Conservation (phyloP, 2,797 vertebrate species). For the Naso thynnoides region DNA sequence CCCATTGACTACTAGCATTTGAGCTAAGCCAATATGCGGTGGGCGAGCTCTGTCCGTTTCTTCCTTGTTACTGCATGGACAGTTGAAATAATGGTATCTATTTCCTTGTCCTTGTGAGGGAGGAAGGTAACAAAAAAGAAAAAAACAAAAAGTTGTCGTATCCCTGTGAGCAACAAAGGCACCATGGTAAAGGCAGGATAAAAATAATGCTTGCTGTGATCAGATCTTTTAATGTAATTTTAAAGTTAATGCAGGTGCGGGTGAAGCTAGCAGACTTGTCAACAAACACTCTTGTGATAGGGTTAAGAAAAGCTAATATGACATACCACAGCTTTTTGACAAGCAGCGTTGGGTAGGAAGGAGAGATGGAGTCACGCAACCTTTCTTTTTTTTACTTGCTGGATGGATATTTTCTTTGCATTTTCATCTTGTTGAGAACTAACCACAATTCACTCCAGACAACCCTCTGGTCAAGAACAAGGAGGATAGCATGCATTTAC, state of each 20-base stretch:
- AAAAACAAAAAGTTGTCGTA: no score
- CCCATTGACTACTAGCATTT: no score
- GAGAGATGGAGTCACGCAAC: not conserved
- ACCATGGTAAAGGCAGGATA: not conserved
- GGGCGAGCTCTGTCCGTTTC: no score
- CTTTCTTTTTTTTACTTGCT: not conserved
- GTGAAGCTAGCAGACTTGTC: not conserved
- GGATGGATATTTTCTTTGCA: not conserved
- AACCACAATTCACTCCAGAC: constrained; percentile 23
- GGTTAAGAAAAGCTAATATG: not conserved
- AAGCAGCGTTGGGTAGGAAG: not conserved
- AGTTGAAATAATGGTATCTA: no score
- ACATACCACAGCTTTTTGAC: not conserved
- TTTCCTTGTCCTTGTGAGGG: no score
- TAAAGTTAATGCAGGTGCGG: not conserved
- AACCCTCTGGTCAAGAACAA: not conserved
- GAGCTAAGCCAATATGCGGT: no score
- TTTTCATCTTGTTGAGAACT: constrained; percentile 22
- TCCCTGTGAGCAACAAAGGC: no score
- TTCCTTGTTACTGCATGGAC: no score
- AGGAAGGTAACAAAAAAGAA: no score
- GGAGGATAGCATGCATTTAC: constrained; percentile 10
- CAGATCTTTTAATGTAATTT: not conserved
- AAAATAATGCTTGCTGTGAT: not conserved
- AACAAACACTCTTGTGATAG: not conserved